Evolutionary conservation across 2,113 vertebrate genomes (phyloP), one percentile per base, ranked within the genome.

Genomic region (Cyanistes caeruleus): DNA sequence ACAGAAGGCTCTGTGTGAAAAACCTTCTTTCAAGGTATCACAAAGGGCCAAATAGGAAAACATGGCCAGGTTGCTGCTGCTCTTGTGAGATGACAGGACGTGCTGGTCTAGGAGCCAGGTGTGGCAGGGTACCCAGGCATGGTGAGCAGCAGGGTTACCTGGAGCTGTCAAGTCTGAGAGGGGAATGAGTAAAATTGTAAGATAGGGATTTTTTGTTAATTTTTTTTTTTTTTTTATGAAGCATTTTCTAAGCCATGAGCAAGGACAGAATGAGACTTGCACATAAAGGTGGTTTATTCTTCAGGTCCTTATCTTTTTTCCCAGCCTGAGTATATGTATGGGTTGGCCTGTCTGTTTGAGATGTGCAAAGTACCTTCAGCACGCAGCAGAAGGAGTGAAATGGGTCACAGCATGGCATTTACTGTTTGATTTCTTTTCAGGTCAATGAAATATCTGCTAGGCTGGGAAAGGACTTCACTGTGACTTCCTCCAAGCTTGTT

Each of bases 381-480:
- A 60, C 12, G 10, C 22, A 88, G 35, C 27, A 78, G 79, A 85
- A 86, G 46, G 37, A 10, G 28, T 84, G 41, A 89, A 75, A 79
- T 2, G 58, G 2, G 4, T 79, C 73, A 74, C 62, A 91, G 24
- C 46, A 51, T 56, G 10, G 65, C 53, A 83, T 93, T 96, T 92
- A 95, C 27, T 96, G 59, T 92, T 83, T 75, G n/a, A 75, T 69
- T 96, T 69, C 49, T 91, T 93, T 83, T 91, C 84, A 99, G 99
- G 97, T 99, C n/a, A 98, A 98, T 16, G 98, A 98, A 89, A 84
- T 98, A 94, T 98, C 99, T 88, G 99, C 99, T 78, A n/a, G 93
- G 53, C 70, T 97, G 78, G 99, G 98, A 87, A 99, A 98, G 86
- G 99, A 99, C 81, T 99, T 99, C 91, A 97, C 96, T 2, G 55